phyloP scores from a whole-genome alignment of 2,113 vertebrate species.

The Gasterosteus aculeatus region DNA sequence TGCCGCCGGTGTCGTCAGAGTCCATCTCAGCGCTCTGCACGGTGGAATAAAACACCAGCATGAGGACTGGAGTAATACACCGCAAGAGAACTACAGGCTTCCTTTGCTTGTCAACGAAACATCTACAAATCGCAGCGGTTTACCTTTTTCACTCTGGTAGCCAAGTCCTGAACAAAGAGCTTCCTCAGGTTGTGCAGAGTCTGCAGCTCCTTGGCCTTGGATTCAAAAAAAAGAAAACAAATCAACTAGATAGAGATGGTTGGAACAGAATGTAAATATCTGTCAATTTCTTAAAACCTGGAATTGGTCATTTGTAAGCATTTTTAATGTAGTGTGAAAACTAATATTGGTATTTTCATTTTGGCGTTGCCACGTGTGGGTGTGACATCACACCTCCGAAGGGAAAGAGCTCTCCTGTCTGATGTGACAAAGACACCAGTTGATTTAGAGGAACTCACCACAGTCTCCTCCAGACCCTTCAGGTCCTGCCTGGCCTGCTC shows the following conservation, averaged over 20 bases:
- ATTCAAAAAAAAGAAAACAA: conserved; percentile 16
- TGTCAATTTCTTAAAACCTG: not conserved
- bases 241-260: not conserved
- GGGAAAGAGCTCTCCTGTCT: not conserved
- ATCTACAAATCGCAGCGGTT: not conserved
- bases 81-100: too few relatives aligned
- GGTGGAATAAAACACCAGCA: not conserved
- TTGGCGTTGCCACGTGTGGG: not conserved
- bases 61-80: not conserved
- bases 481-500: conserved; percentile 97
- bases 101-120: not conserved
- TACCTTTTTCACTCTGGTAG: conserved; percentile 98
- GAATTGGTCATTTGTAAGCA: not conserved
- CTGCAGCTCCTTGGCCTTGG: conserved; percentile 96
- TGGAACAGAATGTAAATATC: not conserved
- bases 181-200: conserved; percentile 97
- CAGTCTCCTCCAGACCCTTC: conserved; percentile 97
- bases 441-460: conserved; percentile 83
- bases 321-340: not conserved
- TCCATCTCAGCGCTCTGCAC: conserved; percentile 93
- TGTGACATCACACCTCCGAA: not conserved
- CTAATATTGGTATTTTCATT: not conserved
- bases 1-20: conserved; percentile 95
- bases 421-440: not conserved
- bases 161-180: conserved; percentile 96